Evolutionary conservation across 2,888 invertebrate species (phyloP).

Genomic region (Thymelicus lineola): DNA sequence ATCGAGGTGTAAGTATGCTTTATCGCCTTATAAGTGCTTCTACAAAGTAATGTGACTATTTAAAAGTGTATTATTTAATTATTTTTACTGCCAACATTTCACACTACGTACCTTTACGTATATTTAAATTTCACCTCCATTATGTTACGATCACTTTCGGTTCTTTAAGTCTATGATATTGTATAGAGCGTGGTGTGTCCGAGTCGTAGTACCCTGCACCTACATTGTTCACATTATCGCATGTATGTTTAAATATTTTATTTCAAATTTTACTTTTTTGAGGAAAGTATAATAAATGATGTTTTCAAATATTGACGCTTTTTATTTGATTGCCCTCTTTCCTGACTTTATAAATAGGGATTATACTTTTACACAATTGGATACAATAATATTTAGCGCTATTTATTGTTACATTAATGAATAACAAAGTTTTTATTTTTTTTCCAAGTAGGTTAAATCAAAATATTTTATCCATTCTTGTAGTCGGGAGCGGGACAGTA

Average conservation of each 20-base stretch:
- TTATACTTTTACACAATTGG: no score
- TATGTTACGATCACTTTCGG: slow-evolving; percentile 76
- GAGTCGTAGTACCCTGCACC: slow-evolving; percentile 47
- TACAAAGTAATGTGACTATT: slow-evolving; percentile 67
- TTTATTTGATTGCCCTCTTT: slow-evolving; percentile 19
- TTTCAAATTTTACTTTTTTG: slow-evolving; percentile 84
- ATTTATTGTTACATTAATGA: no score
- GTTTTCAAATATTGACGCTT: slow-evolving; percentile 75
- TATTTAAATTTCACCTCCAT: slow-evolving; percentile 66
- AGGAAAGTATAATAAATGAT: slow-evolving; percentile 84
- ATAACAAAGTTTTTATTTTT: no score
- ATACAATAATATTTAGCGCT: no score
- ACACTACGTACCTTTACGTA: slow-evolving; percentile 56
- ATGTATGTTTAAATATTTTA: slow-evolving; percentile 83
- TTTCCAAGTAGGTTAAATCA: no score
- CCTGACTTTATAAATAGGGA: no score
- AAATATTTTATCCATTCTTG: no score
- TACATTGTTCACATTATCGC: slow-evolving; percentile 68
- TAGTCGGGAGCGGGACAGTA: no score
- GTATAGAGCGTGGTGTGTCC: slow-evolving; percentile 58
- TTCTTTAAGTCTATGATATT: slow-evolving; percentile 68
- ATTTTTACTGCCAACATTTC: slow-evolving; percentile 79
- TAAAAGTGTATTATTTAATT: slow-evolving; percentile 60
- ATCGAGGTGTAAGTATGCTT: slow-evolving; percentile 77
- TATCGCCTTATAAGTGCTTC: slow-evolving; percentile 80